Evolutionary conservation across 64 coral and sea anemone species (phyloP), one percentile per base, ranked within the genome.

Genomic region (Montipora capricornis): DNA sequence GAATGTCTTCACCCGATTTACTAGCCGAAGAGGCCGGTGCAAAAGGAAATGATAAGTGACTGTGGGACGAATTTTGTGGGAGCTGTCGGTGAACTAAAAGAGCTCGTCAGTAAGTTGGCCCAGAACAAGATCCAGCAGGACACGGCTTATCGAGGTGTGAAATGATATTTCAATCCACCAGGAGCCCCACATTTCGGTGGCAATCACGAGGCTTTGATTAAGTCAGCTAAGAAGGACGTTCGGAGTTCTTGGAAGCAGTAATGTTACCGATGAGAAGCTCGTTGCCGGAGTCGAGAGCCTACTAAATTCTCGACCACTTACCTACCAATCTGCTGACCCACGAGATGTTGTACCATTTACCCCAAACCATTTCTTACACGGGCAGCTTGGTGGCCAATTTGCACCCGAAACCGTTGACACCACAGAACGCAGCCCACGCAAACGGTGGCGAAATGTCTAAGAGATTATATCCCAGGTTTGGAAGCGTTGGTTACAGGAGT

Each of bases 151-250:
- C 49, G 47, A 48, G 89, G 77, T 16, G 81, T 89, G 0, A 80
- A 59, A 49, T 95, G 89, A 86, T 75, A 66, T 6, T 94, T 81
- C 77, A 94, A 89, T 5, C 77, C 92, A 6, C 85, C 86, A 19
- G 74, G 15, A 46, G 92, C 92, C 3, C 92, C 92, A 74, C 86
- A 94, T 20, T 94, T 94, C 70, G 82, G 92, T 51, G 92, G 92
- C 5, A 51, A 76, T 20, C 92, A 94, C 26, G 78, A 94, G 14
- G 74, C 76, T 4, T 87, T 95, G 88, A 71, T 95, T 5, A 95
- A 87, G 15, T 75, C 94, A 9, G 94, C 88, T 45, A 95, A 91
- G 61, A 66, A 90, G n/a, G 94, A 91, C 92, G 17, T 91, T 92
- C 22, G 83, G 10, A 20, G 84, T 88, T 2, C 16, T 95, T 5